phyloP scores from a whole-genome alignment of 1,140 invertebrate species.

The Gonioctena quinquepunctata region DNA sequence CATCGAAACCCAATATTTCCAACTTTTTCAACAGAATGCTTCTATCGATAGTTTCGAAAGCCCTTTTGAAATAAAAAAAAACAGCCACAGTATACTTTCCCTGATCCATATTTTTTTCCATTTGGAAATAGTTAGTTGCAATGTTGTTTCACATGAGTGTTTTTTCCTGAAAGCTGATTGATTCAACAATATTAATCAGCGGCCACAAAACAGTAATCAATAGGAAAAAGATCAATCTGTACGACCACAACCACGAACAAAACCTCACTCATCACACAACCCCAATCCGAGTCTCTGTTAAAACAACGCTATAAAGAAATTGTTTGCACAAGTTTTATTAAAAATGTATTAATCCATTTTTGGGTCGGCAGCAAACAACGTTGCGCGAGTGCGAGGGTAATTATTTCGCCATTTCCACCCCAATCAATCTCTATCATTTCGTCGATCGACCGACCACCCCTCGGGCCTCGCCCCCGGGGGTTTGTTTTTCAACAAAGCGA shows the following conservation, averaged over 20 bases:
- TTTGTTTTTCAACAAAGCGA: conserved; percentile 32
- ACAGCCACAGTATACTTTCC: too few species aligned
- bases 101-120: too few species aligned
- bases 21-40: too few species aligned
- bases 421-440: conserved; percentile 54
- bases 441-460: conserved; percentile 40
- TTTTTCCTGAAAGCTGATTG: too few species aligned
- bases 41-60: too few species aligned
- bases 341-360: conserved; percentile 56
- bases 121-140: too few species aligned
- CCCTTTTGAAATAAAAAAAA: too few species aligned
- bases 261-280: not conserved
- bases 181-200: too few species aligned
- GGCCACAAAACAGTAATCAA: too few species aligned
- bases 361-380: conserved; percentile 44
- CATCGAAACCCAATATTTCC: too few species aligned
- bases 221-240: too few species aligned
- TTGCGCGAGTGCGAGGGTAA: conserved; percentile 42
- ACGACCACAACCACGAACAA: not conserved
- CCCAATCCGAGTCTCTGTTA: not conserved
- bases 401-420: conserved; percentile 53
- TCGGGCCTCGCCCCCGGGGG: conserved; percentile 26
- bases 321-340: conserved; percentile 52
- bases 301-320: conserved; percentile 37
- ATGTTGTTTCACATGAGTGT: too few species aligned